Conservation (phyloP, 2,113 vertebrate species). For the Chascanopsetta lugubris region DNA sequence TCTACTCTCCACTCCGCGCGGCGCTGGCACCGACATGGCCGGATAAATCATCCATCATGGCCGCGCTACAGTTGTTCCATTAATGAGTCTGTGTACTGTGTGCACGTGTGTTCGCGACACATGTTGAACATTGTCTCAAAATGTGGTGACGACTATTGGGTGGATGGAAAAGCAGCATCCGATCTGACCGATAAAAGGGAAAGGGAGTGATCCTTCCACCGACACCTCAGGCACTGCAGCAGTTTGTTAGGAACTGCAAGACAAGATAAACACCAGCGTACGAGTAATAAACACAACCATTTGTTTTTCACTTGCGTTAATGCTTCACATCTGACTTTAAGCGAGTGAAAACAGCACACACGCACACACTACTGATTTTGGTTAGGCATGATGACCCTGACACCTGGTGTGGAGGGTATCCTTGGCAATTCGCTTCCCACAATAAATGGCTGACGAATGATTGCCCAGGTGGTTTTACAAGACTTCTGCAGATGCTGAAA, state of each 20-base stretch:
- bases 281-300: conserved; percentile 16
- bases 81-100: conserved; percentile 19
- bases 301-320: conserved; percentile 11
- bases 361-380: conserved; percentile 10
- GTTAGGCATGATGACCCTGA: conserved; percentile 2
- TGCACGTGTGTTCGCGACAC: conserved; percentile 8
- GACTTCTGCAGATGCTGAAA: conserved; percentile 40
- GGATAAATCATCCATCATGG: conserved; percentile 52
- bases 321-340: conserved; percentile 28
- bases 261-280: conserved; percentile 2
- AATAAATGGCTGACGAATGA: conserved; percentile 17
- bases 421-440: neutral
- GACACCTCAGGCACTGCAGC: conserved; percentile 9
- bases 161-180: neutral
- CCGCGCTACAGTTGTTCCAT: conserved; percentile 27
- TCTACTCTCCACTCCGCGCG: too few relatives aligned
- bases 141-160: conserved; percentile 4
- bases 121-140: conserved; percentile 20
- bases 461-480: conserved; percentile 12
- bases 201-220: neutral
- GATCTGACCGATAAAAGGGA: conserved; percentile 7
- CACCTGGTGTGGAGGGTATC: conserved; percentile 1
- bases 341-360: conserved; percentile 20
- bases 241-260: neutral
- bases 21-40: conserved; percentile 36